Evolutionary conservation across 2,113 vertebrate species (phyloP).

Genomic region (Plotosus lineatus): DNA sequence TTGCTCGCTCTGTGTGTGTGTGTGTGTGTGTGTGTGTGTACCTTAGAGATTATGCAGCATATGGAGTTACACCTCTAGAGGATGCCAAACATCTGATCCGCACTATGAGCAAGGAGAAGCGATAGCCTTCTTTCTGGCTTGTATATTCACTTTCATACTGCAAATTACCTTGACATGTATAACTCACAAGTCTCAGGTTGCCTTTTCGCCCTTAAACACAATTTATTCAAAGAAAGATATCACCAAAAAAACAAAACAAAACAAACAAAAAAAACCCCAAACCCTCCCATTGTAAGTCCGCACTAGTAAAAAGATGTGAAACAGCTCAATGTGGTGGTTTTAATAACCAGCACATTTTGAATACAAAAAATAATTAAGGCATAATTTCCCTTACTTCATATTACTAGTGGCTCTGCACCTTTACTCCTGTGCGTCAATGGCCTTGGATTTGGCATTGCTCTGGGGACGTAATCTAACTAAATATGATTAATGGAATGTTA

Average conservation of each 20-base stretch:
- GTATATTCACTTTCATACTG: constrained; percentile 41
- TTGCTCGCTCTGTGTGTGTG: constrained; percentile 33
- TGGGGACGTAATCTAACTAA: constrained; percentile 52
- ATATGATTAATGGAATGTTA: constrained; percentile 56
- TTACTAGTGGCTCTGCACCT: constrained; percentile 45
- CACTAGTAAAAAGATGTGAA: constrained; percentile 30
- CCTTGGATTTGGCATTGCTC: constrained; percentile 42
- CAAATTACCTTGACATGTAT: constrained; percentile 26
- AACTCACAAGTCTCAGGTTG: constrained; percentile 15
- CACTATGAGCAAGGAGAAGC: constrained; percentile 11
- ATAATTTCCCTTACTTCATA: constrained; percentile 45
- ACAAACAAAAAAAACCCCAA: too few species aligned
- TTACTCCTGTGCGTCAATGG: constrained; percentile 40
- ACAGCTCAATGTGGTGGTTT: constrained; percentile 33
- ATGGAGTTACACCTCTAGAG: constrained; percentile 44
- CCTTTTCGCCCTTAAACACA: constrained; percentile 32
- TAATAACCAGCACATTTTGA: constrained; percentile 47
- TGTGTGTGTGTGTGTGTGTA: constrained; percentile 47
- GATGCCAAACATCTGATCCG: constrained; percentile 54
- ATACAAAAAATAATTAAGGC: constrained; percentile 51
- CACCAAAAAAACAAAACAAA: constrained; percentile 41
- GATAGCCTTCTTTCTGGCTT: constrained; percentile 22
- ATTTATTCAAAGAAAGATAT: constrained; percentile 23
- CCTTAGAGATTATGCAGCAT: constrained; percentile 50
- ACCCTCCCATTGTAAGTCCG: constrained; percentile 19